phyloP scores from a whole-genome alignment of 2,797 vertebrate species.

The Nannoperca australis region DNA sequence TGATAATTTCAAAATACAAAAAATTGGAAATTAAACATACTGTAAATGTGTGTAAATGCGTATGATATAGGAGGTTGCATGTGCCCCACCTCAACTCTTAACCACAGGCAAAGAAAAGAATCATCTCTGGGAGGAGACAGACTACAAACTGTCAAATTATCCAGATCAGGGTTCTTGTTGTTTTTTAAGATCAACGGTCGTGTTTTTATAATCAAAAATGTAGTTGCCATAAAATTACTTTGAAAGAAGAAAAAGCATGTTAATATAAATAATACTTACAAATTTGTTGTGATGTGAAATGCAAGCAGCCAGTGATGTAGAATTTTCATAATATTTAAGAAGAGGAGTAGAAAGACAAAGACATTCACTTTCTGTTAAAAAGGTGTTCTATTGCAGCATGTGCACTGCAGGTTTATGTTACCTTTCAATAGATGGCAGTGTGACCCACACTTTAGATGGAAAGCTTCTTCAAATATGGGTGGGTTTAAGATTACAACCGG shows the following conservation, averaged over 20 bases:
- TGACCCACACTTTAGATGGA: constrained; percentile 49
- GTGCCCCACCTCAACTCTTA: not conserved
- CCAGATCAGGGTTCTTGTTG: not conserved
- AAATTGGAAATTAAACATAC: constrained; percentile 5
- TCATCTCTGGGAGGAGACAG: not conserved
- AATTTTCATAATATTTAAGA: not conserved
- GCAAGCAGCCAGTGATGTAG: not conserved
- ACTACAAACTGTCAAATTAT: not conserved
- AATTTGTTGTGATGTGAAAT: not conserved
- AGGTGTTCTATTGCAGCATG: not conserved
- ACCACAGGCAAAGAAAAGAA: not conserved
- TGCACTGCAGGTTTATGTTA: not conserved
- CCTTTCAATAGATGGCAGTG: constrained; percentile 75
- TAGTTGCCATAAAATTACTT: not conserved
- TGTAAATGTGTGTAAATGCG: not conserved
- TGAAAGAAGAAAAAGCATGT: no score
- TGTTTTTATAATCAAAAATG: not conserved
- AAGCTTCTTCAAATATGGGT: constrained; percentile 7
- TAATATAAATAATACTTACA: not conserved
- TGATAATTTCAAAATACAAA: not conserved
- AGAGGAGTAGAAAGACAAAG: not conserved
- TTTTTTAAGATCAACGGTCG: not conserved
- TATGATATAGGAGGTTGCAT: constrained; percentile 5
- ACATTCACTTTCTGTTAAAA: not conserved
- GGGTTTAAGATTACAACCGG: constrained; percentile 29